Base-by-base conservation (phyloP, 1,140 invertebrate species). In the Lethrus apterus region DNA sequence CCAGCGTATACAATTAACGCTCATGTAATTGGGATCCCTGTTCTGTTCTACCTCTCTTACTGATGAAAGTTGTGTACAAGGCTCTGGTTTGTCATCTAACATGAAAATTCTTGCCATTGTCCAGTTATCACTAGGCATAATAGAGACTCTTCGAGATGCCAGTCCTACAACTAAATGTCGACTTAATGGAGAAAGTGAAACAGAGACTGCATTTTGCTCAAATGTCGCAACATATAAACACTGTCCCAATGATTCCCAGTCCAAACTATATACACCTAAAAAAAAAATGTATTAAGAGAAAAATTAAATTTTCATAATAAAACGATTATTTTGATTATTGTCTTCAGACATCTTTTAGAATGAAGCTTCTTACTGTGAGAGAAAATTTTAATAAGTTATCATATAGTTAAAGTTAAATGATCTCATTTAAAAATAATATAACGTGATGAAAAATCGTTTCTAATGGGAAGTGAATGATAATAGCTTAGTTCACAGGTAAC, bases 1-100 rank as follows among this genome's bases (percentile, higher is more conserved):
- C 87, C 87, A 92, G 38, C 84, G 71, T 20, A 89, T 84, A 54
- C 86, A 89, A 70, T 91, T 92, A 7, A 91, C 70, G 63, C 81
- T 87, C 41, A 76, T 79, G 56, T 73, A 76, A 40, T 70, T 77
- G 24, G 47, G 47, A 60, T 68, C 84, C 62, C 71, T 73, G 41
- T 70, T 75, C 55, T 85, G 79, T 50, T 81, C 75, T 10, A 85
- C 63, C 54, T 80, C 76, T 26, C 76, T 65, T 9, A 83, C 59
- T 24, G 77, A 66, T 34, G 76, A 66, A 53, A 81, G 70, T 35
- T 67, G 68, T 46, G 72, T 60, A 17, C 51, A 34, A 1, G 59
- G 57, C 13, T 48, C 50, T 24, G 60, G 55, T 31, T 62, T 57
- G 58, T 65, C 20, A 2, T 69, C 63, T 2, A 83, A 69, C 18